phyloP scores from a whole-genome alignment of 2,797 vertebrate genomes.

The Catharus ustulatus region DNA sequence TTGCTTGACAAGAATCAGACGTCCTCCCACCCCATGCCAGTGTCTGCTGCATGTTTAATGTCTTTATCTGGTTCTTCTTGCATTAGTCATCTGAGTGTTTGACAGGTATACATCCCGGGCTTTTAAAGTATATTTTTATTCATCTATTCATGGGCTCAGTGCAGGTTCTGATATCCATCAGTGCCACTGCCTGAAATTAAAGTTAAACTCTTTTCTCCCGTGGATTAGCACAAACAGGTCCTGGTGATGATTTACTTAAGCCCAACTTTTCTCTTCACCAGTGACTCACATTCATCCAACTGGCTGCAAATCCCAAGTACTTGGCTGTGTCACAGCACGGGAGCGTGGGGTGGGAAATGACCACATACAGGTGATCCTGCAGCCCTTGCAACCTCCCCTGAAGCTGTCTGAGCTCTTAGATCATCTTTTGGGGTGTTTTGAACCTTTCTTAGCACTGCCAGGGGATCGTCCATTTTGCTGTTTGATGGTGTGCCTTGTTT shows the following conservation, averaged over 20 bases:
- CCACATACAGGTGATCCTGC: not conserved
- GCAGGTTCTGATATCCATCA: not conserved
- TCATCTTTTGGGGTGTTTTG: not conserved
- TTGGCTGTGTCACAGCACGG: not conserved
- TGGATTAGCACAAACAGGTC: not conserved
- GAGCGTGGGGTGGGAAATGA: not conserved
- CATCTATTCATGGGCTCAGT: not conserved
- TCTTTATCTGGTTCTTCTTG: not conserved
- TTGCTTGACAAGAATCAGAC: constrained; percentile 14
- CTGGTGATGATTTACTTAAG: not conserved
- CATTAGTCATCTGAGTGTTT: not conserved
- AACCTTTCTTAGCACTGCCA: not conserved
- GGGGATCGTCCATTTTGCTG: not conserved
- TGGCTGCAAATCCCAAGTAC: not conserved
- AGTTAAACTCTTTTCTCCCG: not conserved
- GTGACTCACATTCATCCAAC: not conserved
- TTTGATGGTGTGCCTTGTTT: not conserved
- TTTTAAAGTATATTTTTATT: constrained; percentile 11
- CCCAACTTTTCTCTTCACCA: not conserved
- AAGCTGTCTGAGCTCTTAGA: not conserved
- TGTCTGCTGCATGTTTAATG: not conserved
- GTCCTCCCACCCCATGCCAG: not conserved
- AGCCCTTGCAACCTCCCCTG: not conserved
- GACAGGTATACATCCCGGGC: not conserved
- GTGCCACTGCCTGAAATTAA: not conserved